Conservation (phyloP, 2,797 vertebrate species). For the Tolypeutes matacus region DNA sequence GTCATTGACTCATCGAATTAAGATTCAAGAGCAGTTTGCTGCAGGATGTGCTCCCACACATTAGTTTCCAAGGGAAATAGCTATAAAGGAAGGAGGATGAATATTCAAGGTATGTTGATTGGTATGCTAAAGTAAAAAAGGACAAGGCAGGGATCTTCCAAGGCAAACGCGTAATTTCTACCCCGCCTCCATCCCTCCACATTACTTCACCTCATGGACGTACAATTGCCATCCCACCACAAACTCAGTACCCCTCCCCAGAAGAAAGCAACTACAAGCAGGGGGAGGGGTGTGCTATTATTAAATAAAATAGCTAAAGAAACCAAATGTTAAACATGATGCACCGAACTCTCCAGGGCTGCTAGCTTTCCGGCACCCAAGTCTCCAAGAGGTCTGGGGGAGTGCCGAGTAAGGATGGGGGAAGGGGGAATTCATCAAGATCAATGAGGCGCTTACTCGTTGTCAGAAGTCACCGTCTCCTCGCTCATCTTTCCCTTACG, state of each 20-base stretch:
- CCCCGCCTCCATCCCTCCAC: conserved; percentile 23
- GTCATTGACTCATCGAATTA: conserved; percentile 89
- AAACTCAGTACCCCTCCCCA: conserved; percentile 28
- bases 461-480: conserved; percentile 98
- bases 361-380: neutral
- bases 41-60: conserved; percentile 88
- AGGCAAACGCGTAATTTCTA: neutral
- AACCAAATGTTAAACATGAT: neutral
- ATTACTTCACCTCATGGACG: neutral
- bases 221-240: neutral
- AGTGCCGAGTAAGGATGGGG: neutral
- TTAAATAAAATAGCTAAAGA: conserved; percentile 49
- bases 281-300: neutral
- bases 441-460: conserved; percentile 92
- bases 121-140: neutral
- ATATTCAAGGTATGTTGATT: neutral
- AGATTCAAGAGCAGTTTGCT: conserved; percentile 88
- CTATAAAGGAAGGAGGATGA: conserved; percentile 77
- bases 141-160: neutral
- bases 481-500: conserved; percentile 99
- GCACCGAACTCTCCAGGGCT: neutral
- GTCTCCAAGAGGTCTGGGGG: neutral
- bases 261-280: neutral
- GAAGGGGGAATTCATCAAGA: neutral
- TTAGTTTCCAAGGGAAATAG: conserved; percentile 85